phyloP scores from a whole-genome alignment of 2,113 vertebrate genomes.

The Varanus salvator region DNA sequence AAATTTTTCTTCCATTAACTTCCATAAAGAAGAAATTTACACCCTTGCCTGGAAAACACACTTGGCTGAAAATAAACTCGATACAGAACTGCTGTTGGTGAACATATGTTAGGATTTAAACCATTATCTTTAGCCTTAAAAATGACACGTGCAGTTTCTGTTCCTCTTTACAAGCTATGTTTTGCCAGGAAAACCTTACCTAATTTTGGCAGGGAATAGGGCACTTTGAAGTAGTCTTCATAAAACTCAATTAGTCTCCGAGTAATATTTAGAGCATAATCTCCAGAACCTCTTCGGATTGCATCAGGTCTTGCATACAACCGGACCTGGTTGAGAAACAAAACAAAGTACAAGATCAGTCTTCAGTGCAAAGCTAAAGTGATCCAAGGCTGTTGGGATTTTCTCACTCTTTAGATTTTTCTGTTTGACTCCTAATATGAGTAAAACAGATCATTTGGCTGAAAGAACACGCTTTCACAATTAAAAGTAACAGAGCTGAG shows the following conservation, averaged over 20 bases:
- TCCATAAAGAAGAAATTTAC: not conserved
- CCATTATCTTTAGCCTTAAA: not conserved
- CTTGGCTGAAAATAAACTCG: no score
- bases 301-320: slow-evolving; percentile 95
- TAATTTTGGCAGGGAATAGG: slow-evolving; percentile 98
- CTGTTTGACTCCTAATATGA: not conserved
- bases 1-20: not conserved
- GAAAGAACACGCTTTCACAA: slow-evolving; percentile 60
- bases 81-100: no score
- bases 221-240: slow-evolving; percentile 98
- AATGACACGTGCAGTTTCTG: not conserved
- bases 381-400: not conserved
- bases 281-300: slow-evolving; percentile 92
- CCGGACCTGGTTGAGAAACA: slow-evolving; percentile 83
- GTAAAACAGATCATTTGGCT: slow-evolving; percentile 11
- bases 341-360: slow-evolving; percentile 58
- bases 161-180: slow-evolving; percentile 14
- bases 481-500: slow-evolving; percentile 56
- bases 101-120: not conserved
- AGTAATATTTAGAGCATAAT: slow-evolving; percentile 97
- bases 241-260: slow-evolving; percentile 96
- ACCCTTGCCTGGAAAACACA: no score
- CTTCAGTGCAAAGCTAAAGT: slow-evolving; percentile 54
- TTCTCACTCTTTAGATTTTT: not conserved
- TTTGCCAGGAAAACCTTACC: slow-evolving; percentile 83